A percentile compares a stretch with the other conserved stretches of the same genome.
phyloP scores from a whole-genome alignment of 2,113 vertebrate genomes.

The Globicephala melas region DNA sequence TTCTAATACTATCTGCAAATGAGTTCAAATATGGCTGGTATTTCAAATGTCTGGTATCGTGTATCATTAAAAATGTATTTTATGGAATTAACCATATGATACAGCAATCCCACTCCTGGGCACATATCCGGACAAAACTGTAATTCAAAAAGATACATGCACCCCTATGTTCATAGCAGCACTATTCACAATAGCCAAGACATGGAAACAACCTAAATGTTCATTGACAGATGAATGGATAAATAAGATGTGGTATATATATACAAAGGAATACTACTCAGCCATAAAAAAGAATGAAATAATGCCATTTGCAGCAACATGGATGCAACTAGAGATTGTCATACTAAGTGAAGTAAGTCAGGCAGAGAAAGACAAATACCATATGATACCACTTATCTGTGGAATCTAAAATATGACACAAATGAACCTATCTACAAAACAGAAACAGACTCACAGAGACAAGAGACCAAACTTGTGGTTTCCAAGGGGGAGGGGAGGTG shows the following conservation, averaged over 20 bases:
- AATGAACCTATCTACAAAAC: neutral
- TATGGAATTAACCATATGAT: neutral
- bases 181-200: neutral
- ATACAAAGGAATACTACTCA: too few species aligned
- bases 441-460: neutral
- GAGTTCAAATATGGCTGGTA: neutral
- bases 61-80: neutral
- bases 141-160: neutral
- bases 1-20: neutral
- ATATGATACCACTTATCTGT: neutral
- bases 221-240: neutral
- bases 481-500: neutral
- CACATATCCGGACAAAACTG: neutral
- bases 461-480: neutral
- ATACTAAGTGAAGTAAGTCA: neutral
- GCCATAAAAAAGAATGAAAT: neutral
- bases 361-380: neutral
- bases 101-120: neutral
- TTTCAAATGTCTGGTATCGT: neutral
- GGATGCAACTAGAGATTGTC: neutral
- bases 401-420: neutral
- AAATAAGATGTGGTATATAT: too few species aligned
- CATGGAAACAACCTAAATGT: neutral
- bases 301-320: neutral
- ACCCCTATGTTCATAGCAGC: neutral